Base-by-base conservation (phyloP, 2,888 invertebrate genomes). In the Thymelicus lineola region DNA sequence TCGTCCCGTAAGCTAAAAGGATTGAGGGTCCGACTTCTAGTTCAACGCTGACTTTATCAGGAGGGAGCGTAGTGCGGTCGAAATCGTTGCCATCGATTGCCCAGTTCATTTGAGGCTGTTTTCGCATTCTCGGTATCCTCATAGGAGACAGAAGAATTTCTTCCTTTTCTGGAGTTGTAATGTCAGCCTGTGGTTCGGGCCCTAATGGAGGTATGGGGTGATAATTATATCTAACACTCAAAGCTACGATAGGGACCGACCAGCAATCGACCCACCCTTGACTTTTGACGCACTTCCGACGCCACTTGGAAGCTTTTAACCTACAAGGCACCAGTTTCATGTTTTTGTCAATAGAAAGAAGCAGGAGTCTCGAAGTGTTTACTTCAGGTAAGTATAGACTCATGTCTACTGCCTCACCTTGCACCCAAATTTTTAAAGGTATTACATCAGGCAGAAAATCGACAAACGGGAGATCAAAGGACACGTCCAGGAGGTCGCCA, bases 181-280 rank as follows among this genome's bases (percentile, higher is more conserved):
- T 97, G 80, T 98, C 97, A 0, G 98, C 98, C 90, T 98, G 98
- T 0, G 98, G 97, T 76, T 96, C 96, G 0, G 97, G 98, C 0
- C 98, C 97, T 55, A 98, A 86, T 0, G 98, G 97, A 4, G 98
- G 98, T 82, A 97, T 96, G 0, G 99, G 98, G 88, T 99, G 98
- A 86, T 98, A 99, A 20, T 96, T 95, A 86, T 98, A 99, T 73
- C 96, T 96, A 65, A 99, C 97, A 77, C 97, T 98, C 20, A 99
- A 93, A 0, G 98, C 98, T 6, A 98, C 97, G 74, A 98, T 98
- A 0, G 98, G 98, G 7, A 99, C 98, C 60, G 97, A 97, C 98
- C 98, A 98, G 83, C 98, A 98, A 84, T 99, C 98, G 0, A 99
- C 96, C 99, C 99, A 99, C 2, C 98, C 98, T 70, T 93, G 89